Percentiles rank a stretch among this genome's conserved stretches.
Conservation (phyloP, 1,140 invertebrate genomes). For the Euborellia annulipes region DNA sequence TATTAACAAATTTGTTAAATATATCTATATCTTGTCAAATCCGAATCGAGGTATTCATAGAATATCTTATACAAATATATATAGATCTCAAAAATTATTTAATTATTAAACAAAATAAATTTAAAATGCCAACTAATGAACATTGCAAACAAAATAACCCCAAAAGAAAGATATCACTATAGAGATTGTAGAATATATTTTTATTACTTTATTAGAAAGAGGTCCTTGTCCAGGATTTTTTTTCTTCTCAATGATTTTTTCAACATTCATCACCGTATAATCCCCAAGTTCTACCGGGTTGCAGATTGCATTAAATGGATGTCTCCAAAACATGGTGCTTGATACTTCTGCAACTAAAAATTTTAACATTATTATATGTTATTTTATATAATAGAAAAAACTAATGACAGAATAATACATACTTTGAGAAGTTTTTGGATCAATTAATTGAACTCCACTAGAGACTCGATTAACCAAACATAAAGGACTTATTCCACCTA, state of each 20-base stretch:
- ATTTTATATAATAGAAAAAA: neutral
- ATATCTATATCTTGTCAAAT: too few relatives aligned
- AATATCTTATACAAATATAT: too few relatives aligned
- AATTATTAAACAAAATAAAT: too few relatives aligned
- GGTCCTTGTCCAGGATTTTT: constrained; percentile 72
- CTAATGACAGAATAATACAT: constrained; percentile 19
- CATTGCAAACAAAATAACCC: too few relatives aligned
- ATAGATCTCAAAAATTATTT: too few relatives aligned
- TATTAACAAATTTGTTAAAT: too few relatives aligned
- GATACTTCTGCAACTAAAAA: constrained; percentile 69
- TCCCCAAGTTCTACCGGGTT: constrained; percentile 82
- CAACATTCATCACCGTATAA: constrained; percentile 91
- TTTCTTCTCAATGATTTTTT: constrained; percentile 60
- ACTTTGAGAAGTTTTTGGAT: constrained; percentile 84
- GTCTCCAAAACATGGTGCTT: constrained; percentile 65
- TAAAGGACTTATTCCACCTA: constrained; percentile 85
- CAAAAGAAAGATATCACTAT: too few relatives aligned
- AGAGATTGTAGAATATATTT: too few relatives aligned
- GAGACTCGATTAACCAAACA: constrained; percentile 83
- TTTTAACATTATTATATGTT: constrained; percentile 1
- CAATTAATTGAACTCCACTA: constrained; percentile 81
- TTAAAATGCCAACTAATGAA: too few relatives aligned
- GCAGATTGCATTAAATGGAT: constrained; percentile 73
- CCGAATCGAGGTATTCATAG: too few relatives aligned
- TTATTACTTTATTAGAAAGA: constrained; percentile 53